Percentiles rank a stretch among this genome's conserved stretches.
These are phyloP conservation scores for Lithodes maja DNA, from an alignment of 2,888 invertebrate genomes.

Conservation along the genomic window DNA sequence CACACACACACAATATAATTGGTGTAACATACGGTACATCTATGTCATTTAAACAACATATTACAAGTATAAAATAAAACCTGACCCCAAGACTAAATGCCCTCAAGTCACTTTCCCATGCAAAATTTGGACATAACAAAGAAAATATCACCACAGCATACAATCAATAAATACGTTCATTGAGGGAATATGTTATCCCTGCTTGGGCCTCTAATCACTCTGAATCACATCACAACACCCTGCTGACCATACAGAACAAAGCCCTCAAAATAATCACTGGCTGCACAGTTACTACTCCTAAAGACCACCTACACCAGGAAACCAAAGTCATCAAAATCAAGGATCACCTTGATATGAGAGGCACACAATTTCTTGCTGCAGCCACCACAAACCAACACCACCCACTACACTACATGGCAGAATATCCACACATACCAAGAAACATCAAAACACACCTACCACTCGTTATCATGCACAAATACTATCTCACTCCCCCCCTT, in stretches of 20 bases:
- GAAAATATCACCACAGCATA: neutral
- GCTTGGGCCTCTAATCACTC: neutral
- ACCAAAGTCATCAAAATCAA: slow-evolving; percentile 9
- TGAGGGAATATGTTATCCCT: neutral
- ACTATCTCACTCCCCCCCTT: neutral
- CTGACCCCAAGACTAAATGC: neutral
- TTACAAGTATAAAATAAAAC: neutral
- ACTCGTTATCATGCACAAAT: neutral
- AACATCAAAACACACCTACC: slow-evolving; percentile 7
- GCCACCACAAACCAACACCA: slow-evolving; percentile 4
- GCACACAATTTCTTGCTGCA: slow-evolving; percentile 11
- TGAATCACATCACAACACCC: slow-evolving; percentile 3
- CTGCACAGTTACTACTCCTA: slow-evolving; percentile 12
- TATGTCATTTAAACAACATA: slow-evolving; percentile 14
- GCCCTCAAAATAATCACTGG: slow-evolving; percentile 10
- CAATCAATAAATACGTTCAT: neutral
- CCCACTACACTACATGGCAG: slow-evolving; percentile 5
- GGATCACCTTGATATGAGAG: slow-evolving; percentile 6
- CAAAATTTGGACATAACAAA: slow-evolving; percentile 1
- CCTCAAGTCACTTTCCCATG: neutral
- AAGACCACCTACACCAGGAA: neutral
- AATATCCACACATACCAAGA: neutral
- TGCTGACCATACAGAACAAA: slow-evolving; percentile 13
- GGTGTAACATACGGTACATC: slow-evolving; percentile 9
- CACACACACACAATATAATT: neutral